These are phyloP conservation scores for Zaprionus bogoriensis DNA, from an alignment of 2,888 invertebrate genomes.

Conservation along the genomic window DNA sequence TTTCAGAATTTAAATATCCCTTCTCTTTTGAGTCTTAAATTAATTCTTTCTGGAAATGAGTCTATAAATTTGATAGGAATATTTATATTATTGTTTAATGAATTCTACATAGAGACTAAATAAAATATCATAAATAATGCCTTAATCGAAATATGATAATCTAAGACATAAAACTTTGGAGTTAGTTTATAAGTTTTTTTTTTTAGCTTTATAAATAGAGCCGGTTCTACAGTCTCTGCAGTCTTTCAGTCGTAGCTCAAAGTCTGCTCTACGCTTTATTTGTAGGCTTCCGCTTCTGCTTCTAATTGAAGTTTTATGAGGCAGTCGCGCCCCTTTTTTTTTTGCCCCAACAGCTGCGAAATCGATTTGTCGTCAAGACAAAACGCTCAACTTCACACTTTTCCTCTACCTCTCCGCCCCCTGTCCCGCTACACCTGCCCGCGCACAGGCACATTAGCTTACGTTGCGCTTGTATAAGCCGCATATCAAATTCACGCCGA, in stretches of 20 bases:
- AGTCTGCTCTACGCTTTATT: not conserved
- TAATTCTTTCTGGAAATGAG: no score
- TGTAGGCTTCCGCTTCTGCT: not conserved
- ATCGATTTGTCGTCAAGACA: not conserved
- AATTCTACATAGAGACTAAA: not conserved
- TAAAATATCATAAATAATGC: not conserved
- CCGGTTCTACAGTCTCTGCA: not conserved
- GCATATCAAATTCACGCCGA: conserved; percentile 64
- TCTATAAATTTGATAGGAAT: not conserved
- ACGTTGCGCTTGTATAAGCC: conserved; percentile 47
- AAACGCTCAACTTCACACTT: no score
- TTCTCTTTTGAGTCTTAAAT: no score
- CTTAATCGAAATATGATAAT: not conserved
- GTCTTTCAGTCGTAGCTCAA: accelerated
- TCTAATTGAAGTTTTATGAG: conserved; percentile 2
- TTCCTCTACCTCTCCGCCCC: not conserved
- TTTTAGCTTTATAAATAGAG: not conserved
- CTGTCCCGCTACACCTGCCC: not conserved
- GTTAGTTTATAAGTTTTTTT: not conserved
- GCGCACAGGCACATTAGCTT: not conserved
- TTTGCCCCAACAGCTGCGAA: not conserved
- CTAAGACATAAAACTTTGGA: not conserved
- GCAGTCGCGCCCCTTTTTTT: conserved; percentile 11
- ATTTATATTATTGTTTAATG: not conserved
- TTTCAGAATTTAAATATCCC: no score